Evolutionary conservation across 2,113 vertebrate species (phyloP), one percentile per base, ranked within the genome.

Genomic region (Nansenia antarctica): DNA sequence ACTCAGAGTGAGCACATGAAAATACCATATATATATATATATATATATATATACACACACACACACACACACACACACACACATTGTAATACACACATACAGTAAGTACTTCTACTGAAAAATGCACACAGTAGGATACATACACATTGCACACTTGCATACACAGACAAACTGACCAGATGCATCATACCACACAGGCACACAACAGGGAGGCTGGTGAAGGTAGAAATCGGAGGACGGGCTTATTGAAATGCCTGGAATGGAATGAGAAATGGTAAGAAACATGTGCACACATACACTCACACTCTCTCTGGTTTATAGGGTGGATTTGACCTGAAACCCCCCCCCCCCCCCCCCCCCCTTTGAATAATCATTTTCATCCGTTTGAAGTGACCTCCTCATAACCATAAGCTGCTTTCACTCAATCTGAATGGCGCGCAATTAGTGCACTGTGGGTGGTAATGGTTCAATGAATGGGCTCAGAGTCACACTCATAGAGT

Each of bases 331-430:
- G 22, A 2, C 37, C 26, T 31, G 5, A 14, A 12, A 55, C 53
- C 24, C 53, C 11, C 6, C 22, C 5, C 8, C 24, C 3, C 8
- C 11, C 27, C 11, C 14, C 14, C 26, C 11, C 27, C 24, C 12
- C 9, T 26, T 11, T 39, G 9, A 15, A 14, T 32, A 55, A 52
- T 54, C 4, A 0, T 2, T 47, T 52, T 54, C 37, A 1, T 32
- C 18, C 22, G 37, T 34, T 68, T 61, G 20, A 12, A 61, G n/a
- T 66, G 57, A 70, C 5, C 49, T 9, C 47, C 53, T 42, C 8
- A 7, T 61, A 42, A 70, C 64, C 62, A 52, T 75, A 80, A 80
- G 59, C 39, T 22, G 64, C 73, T 69, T 75, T 77, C 24, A 29
- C 37, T 67, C 70, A 69, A 42, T 65, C 35, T 3, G 22, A 27